phyloP scores from a whole-genome alignment of 2,888 invertebrate genomes.

The Maniola hyperantus region DNA sequence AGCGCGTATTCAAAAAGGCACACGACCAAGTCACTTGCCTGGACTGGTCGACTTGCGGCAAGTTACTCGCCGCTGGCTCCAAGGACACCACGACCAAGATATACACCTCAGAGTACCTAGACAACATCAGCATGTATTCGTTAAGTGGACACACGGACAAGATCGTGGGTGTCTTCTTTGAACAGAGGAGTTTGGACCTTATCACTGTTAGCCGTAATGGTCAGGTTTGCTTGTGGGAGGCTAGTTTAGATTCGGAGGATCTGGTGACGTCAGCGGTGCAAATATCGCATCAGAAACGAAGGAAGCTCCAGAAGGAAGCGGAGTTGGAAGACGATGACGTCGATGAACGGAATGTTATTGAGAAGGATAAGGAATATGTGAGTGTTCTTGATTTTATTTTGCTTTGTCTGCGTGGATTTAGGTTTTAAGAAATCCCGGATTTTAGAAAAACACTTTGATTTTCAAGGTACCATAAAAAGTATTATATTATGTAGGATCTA shows the following conservation, averaged over 20 bases:
- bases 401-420: neutral
- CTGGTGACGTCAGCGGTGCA: constrained; percentile 81
- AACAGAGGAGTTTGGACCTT: constrained; percentile 91
- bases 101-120: constrained; percentile 88
- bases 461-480: too few relatives aligned
- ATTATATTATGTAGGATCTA: too few relatives aligned
- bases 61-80: constrained; percentile 93
- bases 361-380: constrained; percentile 78
- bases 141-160: constrained; percentile 93
- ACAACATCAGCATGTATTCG: constrained; percentile 89
- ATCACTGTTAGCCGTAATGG: constrained; percentile 93
- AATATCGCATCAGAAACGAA: constrained; percentile 76
- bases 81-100: constrained; percentile 94
- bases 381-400: constrained; percentile 49
- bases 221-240: constrained; percentile 93
- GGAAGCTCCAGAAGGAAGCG: constrained; percentile 62
- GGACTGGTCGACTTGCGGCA: constrained; percentile 97
- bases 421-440: too few relatives aligned
- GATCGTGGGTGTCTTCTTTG: constrained; percentile 94
- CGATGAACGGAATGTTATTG: constrained; percentile 81
- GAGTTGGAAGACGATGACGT: constrained; percentile 88
- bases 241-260: constrained; percentile 87
- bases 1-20: constrained; percentile 90
- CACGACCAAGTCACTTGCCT: constrained; percentile 92
- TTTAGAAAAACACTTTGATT: too few relatives aligned